Evolutionary conservation across 2,797 vertebrate genomes (phyloP).

Genomic region (Crocidura indochinensis): DNA sequence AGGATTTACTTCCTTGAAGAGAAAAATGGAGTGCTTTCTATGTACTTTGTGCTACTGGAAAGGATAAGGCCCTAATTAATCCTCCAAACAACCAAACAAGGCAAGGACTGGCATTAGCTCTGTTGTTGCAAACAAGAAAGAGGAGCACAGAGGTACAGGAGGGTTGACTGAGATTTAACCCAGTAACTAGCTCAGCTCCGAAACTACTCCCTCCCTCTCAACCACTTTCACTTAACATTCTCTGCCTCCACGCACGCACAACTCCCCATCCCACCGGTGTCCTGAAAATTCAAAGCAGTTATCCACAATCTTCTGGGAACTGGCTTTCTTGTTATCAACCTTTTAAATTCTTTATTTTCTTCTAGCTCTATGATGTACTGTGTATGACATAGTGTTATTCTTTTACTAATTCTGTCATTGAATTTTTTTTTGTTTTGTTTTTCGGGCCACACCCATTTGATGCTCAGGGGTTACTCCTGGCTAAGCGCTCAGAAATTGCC

Average conservation of each 20-base stretch:
- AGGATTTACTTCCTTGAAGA: too few relatives aligned
- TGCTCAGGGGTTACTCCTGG: too few relatives aligned
- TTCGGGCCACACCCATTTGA: too few relatives aligned
- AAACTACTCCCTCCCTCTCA: not conserved
- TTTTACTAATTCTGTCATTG: conserved; percentile 3
- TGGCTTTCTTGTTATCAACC: conserved; percentile 21
- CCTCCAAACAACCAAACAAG: not conserved
- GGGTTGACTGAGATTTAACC: too few relatives aligned
- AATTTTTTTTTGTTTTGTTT: too few relatives aligned
- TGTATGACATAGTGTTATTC: not conserved
- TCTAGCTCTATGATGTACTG: not conserved
- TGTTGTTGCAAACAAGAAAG: not conserved
- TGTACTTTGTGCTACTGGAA: too few relatives aligned
- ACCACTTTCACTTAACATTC: not conserved
- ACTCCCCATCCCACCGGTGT: too few relatives aligned
- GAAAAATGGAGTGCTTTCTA: too few relatives aligned
- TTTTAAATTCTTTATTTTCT: not conserved
- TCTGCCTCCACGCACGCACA: too few relatives aligned
- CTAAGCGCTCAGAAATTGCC: too few relatives aligned
- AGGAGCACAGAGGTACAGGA: conserved; percentile 22
- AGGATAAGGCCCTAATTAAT: not conserved
- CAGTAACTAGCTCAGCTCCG: too few relatives aligned
- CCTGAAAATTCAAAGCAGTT: not conserved
- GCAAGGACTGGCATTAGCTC: not conserved
- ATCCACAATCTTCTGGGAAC: not conserved